A percentile compares a stretch with the other conserved stretches of the same genome.
Conservation (phyloP, 1,140 invertebrate genomes). For the Artemia franciscana region DNA sequence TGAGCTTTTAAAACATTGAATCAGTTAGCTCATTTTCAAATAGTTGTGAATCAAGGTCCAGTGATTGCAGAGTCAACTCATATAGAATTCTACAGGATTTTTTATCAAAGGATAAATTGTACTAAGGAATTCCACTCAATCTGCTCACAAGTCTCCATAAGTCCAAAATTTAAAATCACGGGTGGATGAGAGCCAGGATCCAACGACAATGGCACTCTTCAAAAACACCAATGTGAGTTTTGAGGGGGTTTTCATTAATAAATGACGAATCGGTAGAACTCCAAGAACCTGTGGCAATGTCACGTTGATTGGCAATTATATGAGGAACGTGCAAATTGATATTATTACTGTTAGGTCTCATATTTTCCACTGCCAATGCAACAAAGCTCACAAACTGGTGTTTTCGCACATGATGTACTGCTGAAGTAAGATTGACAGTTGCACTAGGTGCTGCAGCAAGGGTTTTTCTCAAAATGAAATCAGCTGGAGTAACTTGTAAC, state of each 20-base stretch:
- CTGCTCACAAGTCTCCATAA: not conserved
- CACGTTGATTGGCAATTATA: not conserved
- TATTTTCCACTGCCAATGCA: not conserved
- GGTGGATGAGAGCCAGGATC: not conserved
- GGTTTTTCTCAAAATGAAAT: not conserved
- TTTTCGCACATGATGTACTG: not conserved
- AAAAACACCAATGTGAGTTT: not conserved
- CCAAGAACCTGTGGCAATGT: not conserved
- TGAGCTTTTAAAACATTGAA: too few relatives aligned
- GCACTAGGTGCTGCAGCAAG: not conserved
- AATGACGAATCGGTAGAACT: not conserved
- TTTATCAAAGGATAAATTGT: not conserved
- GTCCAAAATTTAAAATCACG: not conserved
- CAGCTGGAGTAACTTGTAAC: not conserved
- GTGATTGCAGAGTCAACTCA: too few relatives aligned
- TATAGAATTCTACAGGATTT: too few relatives aligned
- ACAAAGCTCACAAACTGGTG: not conserved
- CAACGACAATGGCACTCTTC: not conserved
- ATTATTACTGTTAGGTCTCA: not conserved
- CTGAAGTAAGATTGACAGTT: not conserved
- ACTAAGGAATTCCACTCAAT: not conserved
- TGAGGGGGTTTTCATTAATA: not conserved
- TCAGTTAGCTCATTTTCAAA: too few relatives aligned
- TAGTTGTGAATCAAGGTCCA: too few relatives aligned
- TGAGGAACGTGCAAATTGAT: not conserved